Conservation (phyloP, 2,888 invertebrate species). For the Drosophila formosana region DNA sequence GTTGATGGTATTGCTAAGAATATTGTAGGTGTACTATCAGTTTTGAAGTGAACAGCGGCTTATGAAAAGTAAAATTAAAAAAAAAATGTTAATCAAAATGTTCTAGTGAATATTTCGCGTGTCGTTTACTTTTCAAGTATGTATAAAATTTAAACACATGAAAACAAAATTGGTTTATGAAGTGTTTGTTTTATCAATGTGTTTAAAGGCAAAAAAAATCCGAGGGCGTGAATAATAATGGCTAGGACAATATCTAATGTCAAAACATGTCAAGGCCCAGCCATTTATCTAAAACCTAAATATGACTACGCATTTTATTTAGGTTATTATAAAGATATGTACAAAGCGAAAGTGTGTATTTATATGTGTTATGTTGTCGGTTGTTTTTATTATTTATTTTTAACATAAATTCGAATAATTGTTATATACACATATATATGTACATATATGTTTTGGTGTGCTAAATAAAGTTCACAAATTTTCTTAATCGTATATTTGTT, state of each 20-base stretch:
- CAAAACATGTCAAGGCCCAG: not conserved
- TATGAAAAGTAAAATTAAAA: not conserved
- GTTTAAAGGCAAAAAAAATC: not conserved
- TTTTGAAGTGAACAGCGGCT: not conserved
- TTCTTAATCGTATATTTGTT: no score
- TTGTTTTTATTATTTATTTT: no score
- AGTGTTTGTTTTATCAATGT: not conserved
- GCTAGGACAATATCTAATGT: not conserved
- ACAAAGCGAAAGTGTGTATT: no score
- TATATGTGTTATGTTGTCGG: no score
- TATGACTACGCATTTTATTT: no score
- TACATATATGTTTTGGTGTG: no score
- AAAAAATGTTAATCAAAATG: not conserved
- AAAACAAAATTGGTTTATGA: not conserved
- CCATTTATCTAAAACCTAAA: no score
- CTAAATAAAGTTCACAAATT: no score
- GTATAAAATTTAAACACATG: not conserved
- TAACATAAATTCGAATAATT: no score
- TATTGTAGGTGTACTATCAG: constrained; percentile 5
- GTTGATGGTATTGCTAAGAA: constrained; percentile 16
- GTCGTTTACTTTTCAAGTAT: not conserved
- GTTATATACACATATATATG: no score
- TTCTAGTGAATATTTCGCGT: not conserved
- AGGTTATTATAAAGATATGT: no score
- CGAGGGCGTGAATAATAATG: no score